Percentiles rank a stretch among this genome's conserved stretches.
Evolutionary conservation across 2,113 vertebrate genomes (phyloP).

Genomic region (Sakesphorus luctuosus): DNA sequence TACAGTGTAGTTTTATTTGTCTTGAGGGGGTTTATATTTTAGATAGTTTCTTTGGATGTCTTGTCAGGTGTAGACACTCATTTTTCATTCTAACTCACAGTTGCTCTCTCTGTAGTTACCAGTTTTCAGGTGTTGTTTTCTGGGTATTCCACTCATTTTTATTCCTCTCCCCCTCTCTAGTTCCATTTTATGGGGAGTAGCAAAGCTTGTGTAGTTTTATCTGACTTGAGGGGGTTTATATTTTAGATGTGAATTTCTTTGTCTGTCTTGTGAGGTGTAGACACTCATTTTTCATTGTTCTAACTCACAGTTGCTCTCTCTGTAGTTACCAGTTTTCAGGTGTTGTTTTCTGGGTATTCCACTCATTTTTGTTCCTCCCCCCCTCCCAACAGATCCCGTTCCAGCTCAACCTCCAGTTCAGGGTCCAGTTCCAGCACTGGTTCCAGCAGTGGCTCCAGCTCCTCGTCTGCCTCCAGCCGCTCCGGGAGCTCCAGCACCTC

Average conservation of each 20-base stretch:
- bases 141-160: neutral
- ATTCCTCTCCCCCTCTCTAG: neutral
- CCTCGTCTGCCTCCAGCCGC: slow-evolving; percentile 91
- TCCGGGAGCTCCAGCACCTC: slow-evolving; percentile 94
- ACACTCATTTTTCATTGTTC: neutral
- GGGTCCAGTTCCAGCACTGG: slow-evolving; percentile 95
- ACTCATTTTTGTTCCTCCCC: neutral
- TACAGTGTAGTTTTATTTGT: neutral
- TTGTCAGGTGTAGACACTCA: neutral
- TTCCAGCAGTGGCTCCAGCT: slow-evolving; percentile 95
- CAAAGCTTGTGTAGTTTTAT: neutral
- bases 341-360: neutral
- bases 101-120: neutral
- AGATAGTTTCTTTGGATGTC: neutral
- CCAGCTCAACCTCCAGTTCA: slow-evolving; percentile 93
- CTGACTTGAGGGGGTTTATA: neutral
- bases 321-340: neutral
- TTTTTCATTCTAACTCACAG: neutral
- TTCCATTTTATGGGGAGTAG: too few relatives aligned
- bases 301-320: neutral
- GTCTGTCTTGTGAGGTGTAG: neutral
- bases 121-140: neutral
- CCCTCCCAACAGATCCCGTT: slow-evolving; percentile 74
- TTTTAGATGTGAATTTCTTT: neutral
- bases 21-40: neutral